phyloP scores from a whole-genome alignment of 2,113 vertebrate species.

The Coracopsis vasa region DNA sequence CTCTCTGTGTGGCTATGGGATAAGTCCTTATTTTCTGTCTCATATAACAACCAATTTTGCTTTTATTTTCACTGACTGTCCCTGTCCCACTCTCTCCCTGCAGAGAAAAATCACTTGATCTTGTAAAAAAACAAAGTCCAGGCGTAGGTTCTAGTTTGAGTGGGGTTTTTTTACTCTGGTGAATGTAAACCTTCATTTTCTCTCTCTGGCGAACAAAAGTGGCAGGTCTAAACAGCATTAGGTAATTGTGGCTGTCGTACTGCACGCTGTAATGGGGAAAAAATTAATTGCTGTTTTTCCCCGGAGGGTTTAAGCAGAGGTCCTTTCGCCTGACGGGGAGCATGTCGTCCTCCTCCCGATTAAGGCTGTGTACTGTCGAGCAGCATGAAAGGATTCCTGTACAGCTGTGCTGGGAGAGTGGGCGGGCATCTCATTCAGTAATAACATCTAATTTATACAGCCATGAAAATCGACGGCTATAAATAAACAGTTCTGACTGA shows the following conservation, averaged over 20 bases:
- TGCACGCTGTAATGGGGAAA: slow-evolving; percentile 56
- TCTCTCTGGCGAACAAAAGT: slow-evolving; percentile 39
- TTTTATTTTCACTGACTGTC: background rate
- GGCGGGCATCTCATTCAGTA: slow-evolving; percentile 73
- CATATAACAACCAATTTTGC: slow-evolving; percentile 28
- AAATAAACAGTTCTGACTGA: slow-evolving; percentile 76
- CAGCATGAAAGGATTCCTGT: slow-evolving; percentile 68
- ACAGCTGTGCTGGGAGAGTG: slow-evolving; percentile 68
- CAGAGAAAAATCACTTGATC: background rate
- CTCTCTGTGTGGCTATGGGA: background rate
- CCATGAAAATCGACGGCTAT: slow-evolving; percentile 70
- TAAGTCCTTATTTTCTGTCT: background rate
- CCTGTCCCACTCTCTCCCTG: background rate
- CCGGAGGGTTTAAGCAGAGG: slow-evolving; percentile 31
- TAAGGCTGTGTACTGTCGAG: slow-evolving; percentile 30
- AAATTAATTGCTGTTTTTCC: slow-evolving; percentile 67
- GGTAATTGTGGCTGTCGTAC: slow-evolving; percentile 67
- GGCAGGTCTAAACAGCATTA: slow-evolving; percentile 68
- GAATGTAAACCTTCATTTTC: slow-evolving; percentile 66
- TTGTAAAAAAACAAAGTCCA: background rate
- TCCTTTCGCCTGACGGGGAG: slow-evolving; percentile 42
- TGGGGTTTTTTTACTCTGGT: background rate
- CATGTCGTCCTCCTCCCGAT: slow-evolving; percentile 34
- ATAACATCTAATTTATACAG: slow-evolving; percentile 77
- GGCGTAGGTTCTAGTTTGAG: background rate